phyloP scores from a whole-genome alignment of 2,797 vertebrate genomes.

The Muraenolepis orangiensis region DNA sequence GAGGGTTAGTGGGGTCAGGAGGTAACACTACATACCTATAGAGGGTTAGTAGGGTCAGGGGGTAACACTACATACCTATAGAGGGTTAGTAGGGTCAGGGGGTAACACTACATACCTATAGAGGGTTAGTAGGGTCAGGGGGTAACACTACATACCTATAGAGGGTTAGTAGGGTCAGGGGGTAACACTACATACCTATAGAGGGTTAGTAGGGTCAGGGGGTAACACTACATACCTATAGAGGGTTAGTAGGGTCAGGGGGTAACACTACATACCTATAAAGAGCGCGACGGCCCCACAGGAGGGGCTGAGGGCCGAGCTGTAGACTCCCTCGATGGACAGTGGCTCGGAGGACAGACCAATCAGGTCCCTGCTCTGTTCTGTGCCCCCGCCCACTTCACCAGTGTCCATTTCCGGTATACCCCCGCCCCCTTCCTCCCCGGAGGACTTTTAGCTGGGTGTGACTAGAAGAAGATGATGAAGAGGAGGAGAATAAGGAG shows the following conservation, averaged over 20 bases:
- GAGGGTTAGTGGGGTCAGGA: too few relatives aligned
- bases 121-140: neutral
- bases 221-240: neutral
- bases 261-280: slow-evolving; percentile 70
- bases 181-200: slow-evolving; percentile 11
- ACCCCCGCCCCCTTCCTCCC: neutral
- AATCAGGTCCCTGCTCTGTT: slow-evolving; percentile 68
- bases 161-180: neutral
- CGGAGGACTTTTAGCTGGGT: neutral
- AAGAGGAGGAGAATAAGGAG: too few relatives aligned
- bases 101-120: neutral
- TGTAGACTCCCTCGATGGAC: slow-evolving; percentile 77
- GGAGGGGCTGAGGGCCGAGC: slow-evolving; percentile 72
- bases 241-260: neutral
- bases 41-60: too few relatives aligned
- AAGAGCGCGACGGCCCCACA: slow-evolving; percentile 89
- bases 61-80: neutral
- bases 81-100: neutral
- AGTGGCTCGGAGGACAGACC: slow-evolving; percentile 78
- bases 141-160: neutral
- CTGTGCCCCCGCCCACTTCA: neutral
- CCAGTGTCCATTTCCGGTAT: too few relatives aligned
- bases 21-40: too few relatives aligned
- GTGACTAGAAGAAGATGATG: neutral
- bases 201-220: neutral